Evolutionary conservation across 2,113 vertebrate genomes (phyloP).

Genomic region (Rana temporaria): DNA sequence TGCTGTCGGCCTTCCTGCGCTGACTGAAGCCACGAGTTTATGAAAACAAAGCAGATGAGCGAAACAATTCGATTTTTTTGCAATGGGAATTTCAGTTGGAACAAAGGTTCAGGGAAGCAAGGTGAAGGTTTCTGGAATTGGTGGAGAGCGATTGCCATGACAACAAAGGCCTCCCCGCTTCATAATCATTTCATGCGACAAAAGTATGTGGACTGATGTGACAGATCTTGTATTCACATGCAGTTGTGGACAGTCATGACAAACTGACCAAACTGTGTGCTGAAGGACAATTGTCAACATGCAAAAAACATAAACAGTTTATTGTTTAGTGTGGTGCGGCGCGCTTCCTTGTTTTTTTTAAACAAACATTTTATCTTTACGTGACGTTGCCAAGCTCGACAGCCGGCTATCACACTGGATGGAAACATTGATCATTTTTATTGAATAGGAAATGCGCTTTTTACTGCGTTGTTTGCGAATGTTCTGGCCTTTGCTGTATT

Average conservation of each 20-base stretch:
- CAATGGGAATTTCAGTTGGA: constrained; percentile 25
- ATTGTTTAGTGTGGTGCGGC: too few species aligned
- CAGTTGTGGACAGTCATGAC: not conserved
- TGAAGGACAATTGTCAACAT: not conserved
- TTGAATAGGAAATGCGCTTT: too few species aligned
- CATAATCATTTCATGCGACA: constrained; percentile 14
- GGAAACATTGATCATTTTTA: too few species aligned
- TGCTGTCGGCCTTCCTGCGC: not conserved
- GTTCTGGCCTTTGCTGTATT: too few species aligned
- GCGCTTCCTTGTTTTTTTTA: too few species aligned
- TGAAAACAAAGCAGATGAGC: not conserved
- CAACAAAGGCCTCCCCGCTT: constrained; percentile 1
- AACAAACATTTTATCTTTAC: too few species aligned
- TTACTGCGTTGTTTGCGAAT: too few species aligned
- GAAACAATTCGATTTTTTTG: constrained; percentile 10
- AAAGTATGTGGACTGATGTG: not conserved
- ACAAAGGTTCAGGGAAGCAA: constrained; percentile 29
- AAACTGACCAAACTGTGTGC: too few species aligned
- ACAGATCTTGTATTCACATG: not conserved
- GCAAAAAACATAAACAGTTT: too few species aligned
- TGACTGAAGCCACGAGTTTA: not conserved
- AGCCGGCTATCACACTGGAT: too few species aligned
- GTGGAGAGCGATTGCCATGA: constrained; percentile 24
- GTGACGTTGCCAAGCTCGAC: too few species aligned
- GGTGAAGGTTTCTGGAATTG: constrained; percentile 31